Percentiles rank a stretch among this genome's conserved stretches.
Conservation (phyloP, 1,140 invertebrate species). For the Drosophila ananassae region DNA sequence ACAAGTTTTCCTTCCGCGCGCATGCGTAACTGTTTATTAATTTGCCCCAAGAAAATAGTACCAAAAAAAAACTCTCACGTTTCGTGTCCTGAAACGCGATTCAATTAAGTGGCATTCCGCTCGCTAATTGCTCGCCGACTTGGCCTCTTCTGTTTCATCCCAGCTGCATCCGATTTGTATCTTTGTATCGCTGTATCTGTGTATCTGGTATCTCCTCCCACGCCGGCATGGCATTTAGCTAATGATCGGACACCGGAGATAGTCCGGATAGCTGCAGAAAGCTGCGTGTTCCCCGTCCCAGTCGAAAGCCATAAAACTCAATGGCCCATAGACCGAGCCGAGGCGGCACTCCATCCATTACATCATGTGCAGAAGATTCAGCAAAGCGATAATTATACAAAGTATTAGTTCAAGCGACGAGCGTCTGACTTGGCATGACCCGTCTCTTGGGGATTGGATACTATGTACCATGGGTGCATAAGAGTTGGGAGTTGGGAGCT, state of each 20-base stretch:
- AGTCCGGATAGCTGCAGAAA: conserved; percentile 21
- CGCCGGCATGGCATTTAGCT: conserved; percentile 59
- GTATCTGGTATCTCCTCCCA: conserved; percentile 54
- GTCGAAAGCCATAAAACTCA: conserved; percentile 62
- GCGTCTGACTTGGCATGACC: conserved; percentile 73
- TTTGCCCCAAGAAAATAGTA: conserved; percentile 29
- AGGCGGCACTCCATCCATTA: conserved; percentile 35
- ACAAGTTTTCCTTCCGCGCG: conserved; percentile 53
- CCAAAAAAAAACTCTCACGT: conserved; percentile 30
- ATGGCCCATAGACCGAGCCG: conserved; percentile 38
- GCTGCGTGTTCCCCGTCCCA: conserved; percentile 61
- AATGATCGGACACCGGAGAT: conserved; percentile 69
- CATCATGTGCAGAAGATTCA: conserved; percentile 65
- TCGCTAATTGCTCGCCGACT: conserved; percentile 65
- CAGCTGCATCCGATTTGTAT: conserved; percentile 44
- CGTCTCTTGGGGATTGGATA: conserved; percentile 22
- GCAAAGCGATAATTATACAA: conserved; percentile 81
- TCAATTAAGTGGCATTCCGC: conserved; percentile 54
- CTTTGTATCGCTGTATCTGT: conserved; percentile 10
- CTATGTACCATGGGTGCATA: conserved; percentile 2
- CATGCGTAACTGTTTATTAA: conserved; percentile 81
- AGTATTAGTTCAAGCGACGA: conserved; percentile 70
- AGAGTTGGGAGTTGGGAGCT: conserved; percentile 22
- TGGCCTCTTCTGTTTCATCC: conserved; percentile 22
- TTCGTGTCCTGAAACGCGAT: conserved; percentile 38